These are phyloP conservation scores for Drosophila melanogaster DNA, from an alignment of 1,140 invertebrate species.

Conservation along the genomic window Release_6_plus_ISO1_MT NT_033777.3:6766501-6767000, in stretches of 20 bases:
- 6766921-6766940: not conserved
- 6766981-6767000: conserved; percentile 45
- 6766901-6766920: not conserved
- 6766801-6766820: too few relatives aligned
- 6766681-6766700: not conserved
- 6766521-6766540: conserved; percentile 22
- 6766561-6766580: not conserved
- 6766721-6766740: too few relatives aligned
- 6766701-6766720: not conserved
- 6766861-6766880: too few relatives aligned
- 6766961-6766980: conserved; percentile 52
- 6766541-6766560: conserved; percentile 13
- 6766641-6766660: not conserved
- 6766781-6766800: too few relatives aligned
- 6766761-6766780: too few relatives aligned
- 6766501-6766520: not conserved
- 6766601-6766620: conserved; percentile 35
- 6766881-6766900: too few relatives aligned
- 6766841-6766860: too few relatives aligned
- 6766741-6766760: too few relatives aligned
- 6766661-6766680: not conserved
- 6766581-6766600: conserved; percentile 57
- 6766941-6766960: conserved; percentile 51
- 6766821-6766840: too few relatives aligned
- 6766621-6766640: conserved; percentile 10